Conservation (phyloP, 1,140 invertebrate species). For the Physella acuta region DNA sequence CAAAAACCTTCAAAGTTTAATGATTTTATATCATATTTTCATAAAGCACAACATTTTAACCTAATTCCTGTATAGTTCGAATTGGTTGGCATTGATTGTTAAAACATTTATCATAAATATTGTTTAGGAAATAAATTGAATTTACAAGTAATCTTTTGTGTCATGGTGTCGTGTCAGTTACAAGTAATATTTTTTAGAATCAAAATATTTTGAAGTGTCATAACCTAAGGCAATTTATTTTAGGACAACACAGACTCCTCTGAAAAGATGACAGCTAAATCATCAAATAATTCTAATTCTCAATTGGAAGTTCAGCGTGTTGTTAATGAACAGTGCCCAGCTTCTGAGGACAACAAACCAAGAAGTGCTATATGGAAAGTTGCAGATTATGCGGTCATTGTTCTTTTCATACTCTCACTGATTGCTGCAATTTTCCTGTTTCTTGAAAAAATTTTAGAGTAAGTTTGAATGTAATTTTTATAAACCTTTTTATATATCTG, state of each 20-base stretch:
- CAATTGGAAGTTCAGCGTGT: conserved; percentile 24
- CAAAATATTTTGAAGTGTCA: no score
- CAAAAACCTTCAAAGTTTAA: no score
- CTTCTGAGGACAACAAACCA: conserved; percentile 19
- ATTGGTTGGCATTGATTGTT: no score
- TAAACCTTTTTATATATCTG: not conserved
- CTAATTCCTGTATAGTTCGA: no score
- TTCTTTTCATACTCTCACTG: conserved; percentile 22
- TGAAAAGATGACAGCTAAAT: not conserved
- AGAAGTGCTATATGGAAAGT: conserved; percentile 22
- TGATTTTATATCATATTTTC: no score
- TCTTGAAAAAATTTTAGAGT: conserved; percentile 22
- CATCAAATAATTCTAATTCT: not conserved
- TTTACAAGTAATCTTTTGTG: no score
- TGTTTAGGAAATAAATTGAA: no score
- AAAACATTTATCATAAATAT: no score
- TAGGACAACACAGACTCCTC: not conserved
- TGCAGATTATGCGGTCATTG: conserved; percentile 24
- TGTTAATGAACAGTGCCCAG: conserved; percentile 18
- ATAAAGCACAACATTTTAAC: no score
- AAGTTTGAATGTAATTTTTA: not conserved
- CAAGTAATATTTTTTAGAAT: no score
- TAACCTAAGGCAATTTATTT: no score
- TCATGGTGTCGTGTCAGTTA: no score
- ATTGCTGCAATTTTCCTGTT: conserved; percentile 21